Base-by-base conservation (phyloP, 2,888 invertebrate species). In the Panopea generosa region DNA sequence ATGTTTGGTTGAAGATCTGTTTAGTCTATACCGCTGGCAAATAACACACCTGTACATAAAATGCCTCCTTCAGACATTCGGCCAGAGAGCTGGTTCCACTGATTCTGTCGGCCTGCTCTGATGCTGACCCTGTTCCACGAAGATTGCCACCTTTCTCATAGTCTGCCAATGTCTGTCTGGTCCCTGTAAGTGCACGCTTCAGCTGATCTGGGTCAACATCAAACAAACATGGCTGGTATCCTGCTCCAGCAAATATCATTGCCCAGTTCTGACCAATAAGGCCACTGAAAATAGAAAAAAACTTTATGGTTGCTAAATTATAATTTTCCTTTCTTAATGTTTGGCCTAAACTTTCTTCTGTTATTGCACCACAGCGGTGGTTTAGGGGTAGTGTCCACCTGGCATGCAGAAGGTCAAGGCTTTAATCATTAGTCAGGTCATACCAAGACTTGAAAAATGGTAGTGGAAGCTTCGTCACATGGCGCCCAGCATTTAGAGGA, bases 181-280 rank as follows among this genome's bases (percentile, higher is more conserved):
- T 72, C 50, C 76, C 62, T 16, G 62, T 29, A 18, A 77, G 47
- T 0, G 90, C 90, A 24, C 70, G 50, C 4, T 65, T 66, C 4
- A 92, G 67, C 72, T 91, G 92, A 11, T 81, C 75, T 2, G 82
- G 67, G 9, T 86, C 84, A 4, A 90, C 86, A 81, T 99, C 99
- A 92, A 95, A 99, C 57, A 99, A 94, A 18, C 94, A 94, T 27
- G 98, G 98, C 90, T 95, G 94, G 92, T 98, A 98, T 7, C 98
- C 98, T 6, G 96, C 97, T 7, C 86, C 83, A 55, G 98, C 98
- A 93, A 98, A 99, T 49, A 99, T 94, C 97, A 99, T 98, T 0
- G 98, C 96, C 98, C 98, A 99, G 87, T 97, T 98, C 77, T 97
- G 95, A 7, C 99, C 99, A 88, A 99, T 98, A 62, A 99, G 94